A percentile compares a stretch with the other conserved stretches of the same genome.
Evolutionary conservation across 2,797 vertebrate genomes (phyloP).

Genomic region (Numenius phaeopus): DNA sequence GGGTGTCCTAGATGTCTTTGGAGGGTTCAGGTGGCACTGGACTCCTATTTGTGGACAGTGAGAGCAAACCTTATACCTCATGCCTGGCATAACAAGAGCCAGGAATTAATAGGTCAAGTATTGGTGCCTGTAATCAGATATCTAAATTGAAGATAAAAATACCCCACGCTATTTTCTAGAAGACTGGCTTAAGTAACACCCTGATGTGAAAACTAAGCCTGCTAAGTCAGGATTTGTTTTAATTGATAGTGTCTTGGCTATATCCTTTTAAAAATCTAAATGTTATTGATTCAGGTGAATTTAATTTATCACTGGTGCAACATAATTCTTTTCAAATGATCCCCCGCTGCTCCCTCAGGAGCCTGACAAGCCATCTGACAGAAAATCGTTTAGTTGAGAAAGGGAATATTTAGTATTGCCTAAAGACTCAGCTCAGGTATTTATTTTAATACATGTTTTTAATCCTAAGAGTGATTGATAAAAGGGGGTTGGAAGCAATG

Average conservation of each 20-base stretch:
- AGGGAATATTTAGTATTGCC: conserved; percentile 78
- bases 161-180: background rate
- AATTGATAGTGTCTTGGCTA: conserved; percentile 65
- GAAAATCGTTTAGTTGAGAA: conserved; percentile 82
- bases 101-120: background rate
- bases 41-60: background rate
- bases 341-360: conserved; percentile 68
- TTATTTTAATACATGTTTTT: conserved; percentile 75
- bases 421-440: conserved; percentile 68
- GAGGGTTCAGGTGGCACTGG: background rate
- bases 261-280: conserved; percentile 76
- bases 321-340: conserved; percentile 80
- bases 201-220: conserved; percentile 62
- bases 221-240: conserved; percentile 51
- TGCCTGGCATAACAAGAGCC: background rate
- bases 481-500: conserved; percentile 47
- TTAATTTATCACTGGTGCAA: conserved; percentile 79
- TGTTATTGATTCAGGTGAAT: conserved; percentile 79
- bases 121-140: background rate
- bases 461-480: conserved; percentile 66
- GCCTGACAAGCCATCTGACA: conserved; percentile 72
- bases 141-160: background rate
- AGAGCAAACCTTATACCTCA: background rate
- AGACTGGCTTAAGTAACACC: background rate
- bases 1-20: background rate